Percentiles rank a stretch among this genome's conserved stretches.
These are phyloP conservation scores for Aldabrachelys gigantea DNA, from an alignment of 2,113 vertebrate genomes.

Conservation along the genomic window DNA sequence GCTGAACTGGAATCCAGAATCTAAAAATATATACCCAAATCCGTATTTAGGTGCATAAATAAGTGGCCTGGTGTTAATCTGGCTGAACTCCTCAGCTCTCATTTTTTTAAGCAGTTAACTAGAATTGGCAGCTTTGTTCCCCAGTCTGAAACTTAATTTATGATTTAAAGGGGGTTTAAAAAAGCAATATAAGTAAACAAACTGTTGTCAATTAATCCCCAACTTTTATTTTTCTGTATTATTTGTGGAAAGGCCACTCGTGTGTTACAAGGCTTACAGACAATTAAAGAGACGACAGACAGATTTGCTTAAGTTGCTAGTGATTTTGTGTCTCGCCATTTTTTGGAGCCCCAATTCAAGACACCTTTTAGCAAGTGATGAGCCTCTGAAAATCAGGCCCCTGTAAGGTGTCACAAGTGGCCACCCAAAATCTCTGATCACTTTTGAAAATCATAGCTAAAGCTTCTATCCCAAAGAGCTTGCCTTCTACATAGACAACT, in stretches of 20 bases:
- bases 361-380: not conserved
- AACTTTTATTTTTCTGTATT: not conserved
- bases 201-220: too few species aligned
- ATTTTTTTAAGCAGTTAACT: not conserved
- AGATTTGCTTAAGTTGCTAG: not conserved
- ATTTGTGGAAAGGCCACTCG: accelerated
- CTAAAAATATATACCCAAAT: not conserved
- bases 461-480: not conserved
- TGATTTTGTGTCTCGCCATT: not conserved
- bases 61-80: not conserved
- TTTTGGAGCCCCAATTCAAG: not conserved
- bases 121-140: not conserved
- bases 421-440: not conserved
- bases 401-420: not conserved
- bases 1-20: not conserved
- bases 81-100: too few species aligned
- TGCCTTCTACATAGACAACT: not conserved
- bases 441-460: not conserved
- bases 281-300: accelerated
- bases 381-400: not conserved
- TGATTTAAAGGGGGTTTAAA: too few species aligned
- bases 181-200: too few species aligned
- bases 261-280: not conserved
- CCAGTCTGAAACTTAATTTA: too few species aligned
- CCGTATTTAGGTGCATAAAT: not conserved